Evolutionary conservation across 1,140 invertebrate genomes (phyloP).

Genomic region (Hylaeus volcanicus): DNA sequence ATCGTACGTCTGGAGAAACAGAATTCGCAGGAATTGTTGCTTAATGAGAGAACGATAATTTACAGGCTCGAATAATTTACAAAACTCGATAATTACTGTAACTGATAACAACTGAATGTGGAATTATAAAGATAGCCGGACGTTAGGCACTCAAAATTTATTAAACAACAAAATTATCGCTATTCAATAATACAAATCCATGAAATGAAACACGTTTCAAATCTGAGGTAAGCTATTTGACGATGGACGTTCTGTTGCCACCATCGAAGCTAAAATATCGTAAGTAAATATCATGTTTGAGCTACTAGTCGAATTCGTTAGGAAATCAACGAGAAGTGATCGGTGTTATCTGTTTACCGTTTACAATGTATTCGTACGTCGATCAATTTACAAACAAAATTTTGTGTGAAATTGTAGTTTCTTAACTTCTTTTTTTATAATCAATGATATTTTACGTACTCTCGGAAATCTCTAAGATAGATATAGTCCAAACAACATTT

Average conservation of each 20-base stretch:
- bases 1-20: too few species aligned
- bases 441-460: too few species aligned
- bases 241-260: not conserved
- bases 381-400: too few species aligned
- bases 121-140: not conserved
- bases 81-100: not conserved
- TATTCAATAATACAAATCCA: constrained; percentile 28
- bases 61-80: not conserved
- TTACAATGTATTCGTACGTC: too few species aligned
- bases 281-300: not conserved
- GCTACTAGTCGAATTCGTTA: not conserved
- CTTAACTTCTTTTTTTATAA: too few species aligned
- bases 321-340: constrained; percentile 26
- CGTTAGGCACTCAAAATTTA: constrained; percentile 42
- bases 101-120: not conserved
- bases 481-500: too few species aligned
- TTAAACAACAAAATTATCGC: constrained; percentile 18
- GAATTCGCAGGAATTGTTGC: too few species aligned
- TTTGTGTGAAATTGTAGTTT: too few species aligned
- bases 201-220: not conserved
- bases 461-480: too few species aligned
- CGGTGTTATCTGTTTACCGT: not conserved
- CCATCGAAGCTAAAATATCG: constrained; percentile 5
- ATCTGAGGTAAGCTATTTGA: constrained; percentile 11
- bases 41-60: not conserved